These are phyloP conservation scores for Corvus hawaiiensis DNA, from an alignment of 2,113 vertebrate genomes.

Conservation along the genomic window DNA sequence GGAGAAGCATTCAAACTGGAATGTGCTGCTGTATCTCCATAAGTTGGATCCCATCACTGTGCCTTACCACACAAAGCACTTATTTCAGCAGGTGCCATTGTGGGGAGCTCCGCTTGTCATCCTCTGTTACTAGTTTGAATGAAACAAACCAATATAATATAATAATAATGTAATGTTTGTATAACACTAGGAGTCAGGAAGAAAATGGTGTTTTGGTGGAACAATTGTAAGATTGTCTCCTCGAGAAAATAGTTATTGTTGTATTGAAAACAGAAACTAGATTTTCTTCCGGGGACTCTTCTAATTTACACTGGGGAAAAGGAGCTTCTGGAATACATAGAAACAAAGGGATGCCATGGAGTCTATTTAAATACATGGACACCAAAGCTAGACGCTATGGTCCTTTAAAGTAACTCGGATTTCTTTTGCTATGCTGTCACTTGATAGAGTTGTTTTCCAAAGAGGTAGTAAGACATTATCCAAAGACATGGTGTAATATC, in stretches of 20 bases:
- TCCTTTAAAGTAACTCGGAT: not conserved
- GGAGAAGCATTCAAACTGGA: not conserved
- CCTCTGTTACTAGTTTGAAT: not conserved
- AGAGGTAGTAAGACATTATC: not conserved
- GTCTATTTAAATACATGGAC: not conserved
- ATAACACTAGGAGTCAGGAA: not conserved
- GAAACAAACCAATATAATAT: not conserved
- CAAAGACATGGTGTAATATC: not conserved
- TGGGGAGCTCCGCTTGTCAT: not conserved
- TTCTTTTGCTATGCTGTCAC: not conserved
- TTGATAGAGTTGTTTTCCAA: not conserved
- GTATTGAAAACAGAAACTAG: not conserved
- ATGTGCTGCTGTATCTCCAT: not conserved
- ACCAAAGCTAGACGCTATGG: not conserved
- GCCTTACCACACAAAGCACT: not conserved
- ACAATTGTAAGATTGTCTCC: not conserved
- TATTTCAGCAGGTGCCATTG: not conserved
- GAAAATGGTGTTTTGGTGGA: not conserved
- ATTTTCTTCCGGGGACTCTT: not conserved
- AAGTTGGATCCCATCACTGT: fast-evolving
- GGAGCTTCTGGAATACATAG: not conserved
- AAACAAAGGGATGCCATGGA: fast-evolving
- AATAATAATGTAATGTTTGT: not conserved
- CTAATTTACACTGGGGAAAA: not conserved
- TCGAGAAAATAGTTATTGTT: not conserved